Evolutionary conservation across 2,888 invertebrate genomes (phyloP).

Genomic region (Troglohyphantes excavatus): DNA sequence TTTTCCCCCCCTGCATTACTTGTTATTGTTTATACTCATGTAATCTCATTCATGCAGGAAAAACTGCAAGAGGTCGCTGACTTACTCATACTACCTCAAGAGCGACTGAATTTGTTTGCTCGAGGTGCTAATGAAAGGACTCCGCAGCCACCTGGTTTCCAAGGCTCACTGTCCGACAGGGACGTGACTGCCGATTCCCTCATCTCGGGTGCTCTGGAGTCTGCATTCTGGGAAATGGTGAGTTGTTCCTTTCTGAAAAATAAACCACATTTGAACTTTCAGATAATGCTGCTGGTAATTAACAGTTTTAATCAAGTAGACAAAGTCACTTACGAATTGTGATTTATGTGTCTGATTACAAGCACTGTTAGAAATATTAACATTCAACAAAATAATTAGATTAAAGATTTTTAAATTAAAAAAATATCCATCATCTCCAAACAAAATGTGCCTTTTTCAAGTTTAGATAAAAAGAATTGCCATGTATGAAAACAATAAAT

Average conservation of each 20-base stretch:
- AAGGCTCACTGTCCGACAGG: constrained; percentile 38
- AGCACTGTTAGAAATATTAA: background rate
- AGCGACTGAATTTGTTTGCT: constrained; percentile 36
- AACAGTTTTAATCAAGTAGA: no score
- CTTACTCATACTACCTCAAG: constrained; percentile 48
- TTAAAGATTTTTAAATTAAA: no score
- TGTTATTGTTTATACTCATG: no score
- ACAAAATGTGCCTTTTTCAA: no score
- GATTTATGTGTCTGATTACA: no score
- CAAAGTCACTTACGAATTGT: no score
- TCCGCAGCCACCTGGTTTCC: constrained; percentile 59
- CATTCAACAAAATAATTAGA: background rate
- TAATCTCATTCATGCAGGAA: constrained; percentile 47
- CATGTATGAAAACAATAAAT: no score
- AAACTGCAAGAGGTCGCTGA: constrained; percentile 75
- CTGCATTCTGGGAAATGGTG: constrained; percentile 89
- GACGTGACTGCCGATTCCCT: constrained; percentile 86
- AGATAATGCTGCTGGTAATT: no score
- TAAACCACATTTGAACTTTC: no score
- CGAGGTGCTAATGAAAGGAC: constrained; percentile 57
- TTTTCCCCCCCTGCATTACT: no score
- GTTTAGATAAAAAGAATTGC: no score
- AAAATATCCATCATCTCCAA: no score
- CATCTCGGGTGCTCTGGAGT: constrained; percentile 90
- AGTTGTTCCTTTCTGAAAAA: constrained; percentile 10